phyloP scores from a whole-genome alignment of 2,113 vertebrate genomes.

The Zingel zingel region DNA sequence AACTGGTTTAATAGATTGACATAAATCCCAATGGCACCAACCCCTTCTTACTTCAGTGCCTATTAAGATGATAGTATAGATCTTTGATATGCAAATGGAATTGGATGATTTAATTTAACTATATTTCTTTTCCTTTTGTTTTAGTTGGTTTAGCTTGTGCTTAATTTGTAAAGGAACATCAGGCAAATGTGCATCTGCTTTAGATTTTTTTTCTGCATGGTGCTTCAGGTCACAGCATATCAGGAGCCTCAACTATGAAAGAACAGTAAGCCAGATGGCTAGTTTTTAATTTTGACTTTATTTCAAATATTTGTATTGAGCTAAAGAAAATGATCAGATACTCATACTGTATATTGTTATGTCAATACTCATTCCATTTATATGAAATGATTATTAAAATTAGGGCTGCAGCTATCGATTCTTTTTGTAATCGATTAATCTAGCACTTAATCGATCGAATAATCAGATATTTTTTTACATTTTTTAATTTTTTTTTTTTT shows the following conservation, averaged over 20 bases:
- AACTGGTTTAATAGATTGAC: conserved; percentile 35
- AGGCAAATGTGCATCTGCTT: conserved; percentile 67
- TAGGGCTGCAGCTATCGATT: no score
- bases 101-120: conserved; percentile 23
- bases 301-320: no score
- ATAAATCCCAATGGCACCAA: conserved; percentile 28
- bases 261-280: conserved; percentile 67
- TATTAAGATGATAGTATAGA: background rate
- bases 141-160: conserved; percentile 40
- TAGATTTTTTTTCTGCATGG: conserved; percentile 49
- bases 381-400: no score
- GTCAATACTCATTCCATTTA: no score
- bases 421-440: no score
- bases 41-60: conserved; percentile 6
- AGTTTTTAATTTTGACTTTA: conserved; percentile 69
- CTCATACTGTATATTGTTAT: no score
- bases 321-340: no score
- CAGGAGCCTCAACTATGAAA: conserved; percentile 49
- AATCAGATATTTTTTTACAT: no score
- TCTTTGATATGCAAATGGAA: conserved; percentile 24
- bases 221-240: conserved; percentile 59
- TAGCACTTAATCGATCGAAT: no score
- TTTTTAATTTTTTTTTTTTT: no score
- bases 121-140: conserved; percentile 42
- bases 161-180: conserved; percentile 50